Percentiles rank a stretch among this genome's conserved stretches.
Evolutionary conservation across 1,140 invertebrate species (phyloP).

Genomic region (Cepaea nemoralis): DNA sequence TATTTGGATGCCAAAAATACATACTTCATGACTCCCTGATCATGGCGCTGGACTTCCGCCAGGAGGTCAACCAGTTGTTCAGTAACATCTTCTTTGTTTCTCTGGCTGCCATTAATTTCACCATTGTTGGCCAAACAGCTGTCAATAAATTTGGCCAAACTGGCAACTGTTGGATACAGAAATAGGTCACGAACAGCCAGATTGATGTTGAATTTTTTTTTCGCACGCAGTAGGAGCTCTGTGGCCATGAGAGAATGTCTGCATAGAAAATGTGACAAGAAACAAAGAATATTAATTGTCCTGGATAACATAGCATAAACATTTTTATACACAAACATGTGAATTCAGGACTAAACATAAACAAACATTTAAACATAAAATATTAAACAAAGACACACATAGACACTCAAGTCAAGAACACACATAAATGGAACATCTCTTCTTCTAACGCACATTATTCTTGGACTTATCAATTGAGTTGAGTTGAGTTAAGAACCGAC

Average conservation of each 20-base stretch:
- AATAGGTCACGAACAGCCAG: conserved; percentile 71
- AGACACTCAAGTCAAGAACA: no score
- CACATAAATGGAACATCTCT: no score
- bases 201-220: conserved; percentile 64
- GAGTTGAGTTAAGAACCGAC: no score
- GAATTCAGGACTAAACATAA: no score
- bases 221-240: conserved; percentile 70
- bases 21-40: conserved; percentile 69
- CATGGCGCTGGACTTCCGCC: conserved; percentile 70
- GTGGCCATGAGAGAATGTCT: conserved; percentile 75
- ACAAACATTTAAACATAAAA: no score
- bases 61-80: conserved; percentile 59
- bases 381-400: no score
- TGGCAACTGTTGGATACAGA: conserved; percentile 69
- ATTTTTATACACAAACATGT: no score
- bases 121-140: conserved; percentile 37
- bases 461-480: no score
- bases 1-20: no score
- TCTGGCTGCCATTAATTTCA: background rate
- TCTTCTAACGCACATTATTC: no score
- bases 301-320: background rate
- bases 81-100: background rate
- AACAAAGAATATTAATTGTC: no score
- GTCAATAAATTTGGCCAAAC: conserved; percentile 68
- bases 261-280: conserved; percentile 22